Conservation (phyloP, 2,797 vertebrate genomes). For the Tadarida brasiliensis region DNA sequence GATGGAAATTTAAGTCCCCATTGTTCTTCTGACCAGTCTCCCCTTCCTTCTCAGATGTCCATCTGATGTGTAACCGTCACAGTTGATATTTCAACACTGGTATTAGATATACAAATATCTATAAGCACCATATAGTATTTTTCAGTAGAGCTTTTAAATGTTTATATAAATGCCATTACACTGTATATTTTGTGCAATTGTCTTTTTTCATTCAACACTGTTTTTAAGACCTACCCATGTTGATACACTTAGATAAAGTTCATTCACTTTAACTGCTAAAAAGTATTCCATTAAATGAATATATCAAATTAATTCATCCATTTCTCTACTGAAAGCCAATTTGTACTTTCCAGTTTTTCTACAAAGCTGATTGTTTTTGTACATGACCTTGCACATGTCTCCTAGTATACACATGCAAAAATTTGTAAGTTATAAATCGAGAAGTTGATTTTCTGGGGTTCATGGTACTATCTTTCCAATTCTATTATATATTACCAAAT, state of each 20-base stretch:
- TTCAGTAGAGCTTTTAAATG: background rate
- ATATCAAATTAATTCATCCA: background rate
- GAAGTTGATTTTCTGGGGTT: constrained; percentile 27
- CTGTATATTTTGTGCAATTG: background rate
- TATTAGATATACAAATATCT: background rate
- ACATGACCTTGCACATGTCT: background rate
- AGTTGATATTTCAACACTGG: background rate
- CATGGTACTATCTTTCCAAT: background rate
- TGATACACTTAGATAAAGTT: constrained; percentile 8
- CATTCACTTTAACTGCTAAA: background rate
- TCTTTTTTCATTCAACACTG: background rate
- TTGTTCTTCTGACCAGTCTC: background rate
- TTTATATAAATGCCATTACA: constrained; percentile 3
- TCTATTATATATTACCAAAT: background rate
- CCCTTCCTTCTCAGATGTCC: background rate
- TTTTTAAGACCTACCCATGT: background rate
- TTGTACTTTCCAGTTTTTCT: background rate
- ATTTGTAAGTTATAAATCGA: background rate
- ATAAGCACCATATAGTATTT: background rate
- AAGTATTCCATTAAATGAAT: background rate
- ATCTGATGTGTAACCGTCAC: background rate
- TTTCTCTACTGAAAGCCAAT: constrained; percentile 10
- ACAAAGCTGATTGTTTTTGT: background rate
- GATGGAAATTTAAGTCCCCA: background rate
- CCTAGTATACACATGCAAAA: background rate